Percentiles rank a stretch among this genome's conserved stretches.
phyloP scores from a whole-genome alignment of 2,888 invertebrate species.

The Hirtodrosophila histrioides region DNA sequence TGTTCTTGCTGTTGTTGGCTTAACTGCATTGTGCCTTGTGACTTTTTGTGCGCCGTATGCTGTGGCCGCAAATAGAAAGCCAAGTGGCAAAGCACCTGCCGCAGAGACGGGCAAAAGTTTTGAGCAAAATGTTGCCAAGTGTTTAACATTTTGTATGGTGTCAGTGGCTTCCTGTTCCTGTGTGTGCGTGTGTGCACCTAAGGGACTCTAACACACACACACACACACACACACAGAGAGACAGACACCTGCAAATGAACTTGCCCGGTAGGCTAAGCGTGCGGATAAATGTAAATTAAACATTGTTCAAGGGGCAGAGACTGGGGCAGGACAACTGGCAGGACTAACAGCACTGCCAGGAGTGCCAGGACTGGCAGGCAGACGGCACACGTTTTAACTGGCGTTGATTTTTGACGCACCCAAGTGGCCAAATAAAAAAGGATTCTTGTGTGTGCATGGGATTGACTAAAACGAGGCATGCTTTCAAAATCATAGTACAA shows the following conservation, averaged over 20 bases:
- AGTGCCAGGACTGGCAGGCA: constrained; percentile 25
- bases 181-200: constrained; percentile 29
- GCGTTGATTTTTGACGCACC: constrained; percentile 66
- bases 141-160: constrained; percentile 83
- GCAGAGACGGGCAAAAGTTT: constrained; percentile 59
- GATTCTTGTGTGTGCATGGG: constrained; percentile 1
- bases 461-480: constrained; percentile 26
- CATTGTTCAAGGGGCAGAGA: constrained; percentile 66
- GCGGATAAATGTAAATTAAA: constrained; percentile 83
- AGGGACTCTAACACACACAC: constrained; percentile 41
- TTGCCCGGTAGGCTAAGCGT: constrained; percentile 68
- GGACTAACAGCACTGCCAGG: constrained; percentile 13
- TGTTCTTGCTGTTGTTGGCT: constrained; percentile 34
- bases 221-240: constrained; percentile 11
- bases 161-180: constrained; percentile 77
- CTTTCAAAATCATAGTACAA: neutral
- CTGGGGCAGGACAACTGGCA: constrained; percentile 11
- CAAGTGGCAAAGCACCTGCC: constrained; percentile 35
- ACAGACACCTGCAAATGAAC: constrained; percentile 66
- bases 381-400: constrained; percentile 53
- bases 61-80: constrained; percentile 77
- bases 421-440: constrained; percentile 34
- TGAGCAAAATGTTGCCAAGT: constrained; percentile 80
- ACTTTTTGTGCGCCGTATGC: constrained; percentile 68
- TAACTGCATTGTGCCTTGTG: constrained; percentile 79